Percentiles rank a stretch among this genome's conserved stretches.
phyloP scores from a whole-genome alignment of 2,888 invertebrate genomes.

The Capitulum mitella region DNA sequence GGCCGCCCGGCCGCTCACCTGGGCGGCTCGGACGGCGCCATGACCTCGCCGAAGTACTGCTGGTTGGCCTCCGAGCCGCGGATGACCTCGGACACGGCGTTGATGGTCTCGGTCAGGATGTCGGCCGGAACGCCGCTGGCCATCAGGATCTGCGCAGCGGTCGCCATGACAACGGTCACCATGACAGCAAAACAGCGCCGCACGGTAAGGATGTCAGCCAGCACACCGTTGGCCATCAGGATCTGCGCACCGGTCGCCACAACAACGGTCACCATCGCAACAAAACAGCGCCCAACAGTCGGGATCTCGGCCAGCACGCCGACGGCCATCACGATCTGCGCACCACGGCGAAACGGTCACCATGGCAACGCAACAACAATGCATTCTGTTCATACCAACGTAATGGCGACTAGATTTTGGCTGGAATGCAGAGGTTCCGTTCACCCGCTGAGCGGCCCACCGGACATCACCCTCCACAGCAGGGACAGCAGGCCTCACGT shows the following conservation, averaged over 20 bases:
- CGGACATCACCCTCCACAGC: no score
- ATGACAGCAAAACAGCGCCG: no score
- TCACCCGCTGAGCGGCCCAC: no score
- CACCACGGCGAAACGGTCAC: background rate
- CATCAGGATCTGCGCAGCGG: constrained; percentile 56
- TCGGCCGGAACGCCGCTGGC: constrained; percentile 94
- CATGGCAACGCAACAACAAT: no score
- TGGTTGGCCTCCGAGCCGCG: constrained; percentile 85
- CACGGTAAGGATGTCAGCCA: constrained; percentile 91
- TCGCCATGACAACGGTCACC: background rate
- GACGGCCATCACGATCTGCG: constrained; percentile 69
- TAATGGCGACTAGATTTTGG: no score
- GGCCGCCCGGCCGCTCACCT: no score
- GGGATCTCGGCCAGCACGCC: constrained; percentile 94
- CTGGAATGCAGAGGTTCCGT: no score
- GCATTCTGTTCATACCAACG: no score
- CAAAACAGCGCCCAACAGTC: no score
- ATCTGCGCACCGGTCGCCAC: constrained; percentile 37
- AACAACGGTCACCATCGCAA: constrained; percentile 48
- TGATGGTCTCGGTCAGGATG: constrained; percentile 91
- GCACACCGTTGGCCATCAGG: constrained; percentile 91
- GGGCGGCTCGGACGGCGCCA: constrained; percentile 88
- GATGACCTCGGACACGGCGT: constrained; percentile 88
- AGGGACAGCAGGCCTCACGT: no score
- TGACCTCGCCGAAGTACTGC: constrained; percentile 76